phyloP scores from a whole-genome alignment of 35 echinoderm and acorn worm genomes.

The Apostichopus californicus region DNA sequence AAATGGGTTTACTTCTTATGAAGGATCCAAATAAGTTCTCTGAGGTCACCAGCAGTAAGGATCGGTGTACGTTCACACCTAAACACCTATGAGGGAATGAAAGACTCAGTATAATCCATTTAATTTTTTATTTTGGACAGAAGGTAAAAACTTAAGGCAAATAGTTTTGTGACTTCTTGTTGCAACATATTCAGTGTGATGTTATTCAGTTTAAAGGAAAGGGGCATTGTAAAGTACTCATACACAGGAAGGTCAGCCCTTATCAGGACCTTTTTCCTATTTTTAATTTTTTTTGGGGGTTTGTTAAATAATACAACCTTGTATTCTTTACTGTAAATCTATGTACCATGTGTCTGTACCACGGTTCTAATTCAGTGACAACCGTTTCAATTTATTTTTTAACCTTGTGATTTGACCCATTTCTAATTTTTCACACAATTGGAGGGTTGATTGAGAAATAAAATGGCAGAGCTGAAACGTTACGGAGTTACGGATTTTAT shows the following conservation, averaged over 20 bases:
- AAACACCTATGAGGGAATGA: too few species aligned
- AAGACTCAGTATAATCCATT: too few species aligned
- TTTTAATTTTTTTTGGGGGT: neutral
- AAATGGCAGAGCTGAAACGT: neutral
- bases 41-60: too few species aligned
- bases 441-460: neutral
- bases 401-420: neutral
- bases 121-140: neutral
- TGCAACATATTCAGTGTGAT: neutral
- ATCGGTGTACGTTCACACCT: too few species aligned
- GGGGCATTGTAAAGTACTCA: too few species aligned
- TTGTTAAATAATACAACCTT: neutral
- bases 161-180: neutral
- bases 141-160: neutral
- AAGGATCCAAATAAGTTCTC: too few species aligned
- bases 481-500: too few species aligned
- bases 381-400: neutral
- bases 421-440: neutral
- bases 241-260: too few species aligned
- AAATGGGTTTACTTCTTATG: too few species aligned
- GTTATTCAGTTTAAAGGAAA: neutral
- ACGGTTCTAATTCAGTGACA: neutral
- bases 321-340: neutral
- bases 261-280: too few species aligned
- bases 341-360: neutral